Conservation (phyloP, 2,113 vertebrate species). For the Epinephelus cyanopodus region DNA sequence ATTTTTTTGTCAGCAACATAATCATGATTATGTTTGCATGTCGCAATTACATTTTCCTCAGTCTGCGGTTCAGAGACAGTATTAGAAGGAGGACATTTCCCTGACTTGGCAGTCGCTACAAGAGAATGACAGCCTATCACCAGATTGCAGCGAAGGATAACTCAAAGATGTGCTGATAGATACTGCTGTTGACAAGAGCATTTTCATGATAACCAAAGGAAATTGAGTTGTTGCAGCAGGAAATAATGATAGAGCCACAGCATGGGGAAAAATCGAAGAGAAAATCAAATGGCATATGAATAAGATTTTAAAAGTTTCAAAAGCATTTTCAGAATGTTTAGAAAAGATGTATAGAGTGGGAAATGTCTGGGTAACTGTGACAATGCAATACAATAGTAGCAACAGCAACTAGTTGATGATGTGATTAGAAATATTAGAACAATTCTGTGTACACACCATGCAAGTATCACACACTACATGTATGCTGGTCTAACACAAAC, state of each 20-base stretch:
- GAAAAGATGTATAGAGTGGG: not conserved
- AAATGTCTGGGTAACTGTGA: not conserved
- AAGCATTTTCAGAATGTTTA: not conserved
- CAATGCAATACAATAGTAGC: not conserved
- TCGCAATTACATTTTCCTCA: not conserved
- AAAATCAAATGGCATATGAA: not conserved
- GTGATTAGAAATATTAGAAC: not conserved
- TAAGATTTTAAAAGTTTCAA: not conserved
- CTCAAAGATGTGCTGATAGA: slow-evolving; percentile 38
- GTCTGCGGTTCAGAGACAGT: not conserved
- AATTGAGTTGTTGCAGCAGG: slow-evolving; percentile 21
- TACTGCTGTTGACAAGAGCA: slow-evolving; percentile 10
- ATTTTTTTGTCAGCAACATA: too few species aligned
- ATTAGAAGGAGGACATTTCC: slow-evolving; percentile 2
- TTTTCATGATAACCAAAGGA: not conserved
- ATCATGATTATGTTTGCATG: not conserved
- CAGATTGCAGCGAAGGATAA: slow-evolving; percentile 9
- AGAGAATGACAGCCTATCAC: slow-evolving; percentile 5
- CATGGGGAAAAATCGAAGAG: not conserved
- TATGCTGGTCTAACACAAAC: not conserved
- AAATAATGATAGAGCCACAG: not conserved
- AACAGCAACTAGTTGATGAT: not conserved
- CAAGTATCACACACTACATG: not conserved
- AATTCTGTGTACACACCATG: not conserved
- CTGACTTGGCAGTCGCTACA: not conserved